These are phyloP conservation scores for Brachionus plicatilis DNA, from an alignment of 1,140 invertebrate species.

Conservation along the genomic window DNA sequence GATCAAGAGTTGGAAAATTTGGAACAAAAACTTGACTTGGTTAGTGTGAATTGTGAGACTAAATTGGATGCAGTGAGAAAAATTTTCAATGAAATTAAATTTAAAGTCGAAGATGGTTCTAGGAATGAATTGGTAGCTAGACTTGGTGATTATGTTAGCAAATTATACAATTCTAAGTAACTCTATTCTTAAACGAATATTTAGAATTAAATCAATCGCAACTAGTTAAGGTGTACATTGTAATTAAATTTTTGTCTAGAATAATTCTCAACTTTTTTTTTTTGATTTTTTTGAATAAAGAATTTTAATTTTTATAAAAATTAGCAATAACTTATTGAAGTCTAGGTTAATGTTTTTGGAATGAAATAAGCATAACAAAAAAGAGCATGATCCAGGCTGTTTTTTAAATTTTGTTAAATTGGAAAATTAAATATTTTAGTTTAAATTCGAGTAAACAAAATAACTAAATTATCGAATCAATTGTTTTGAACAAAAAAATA, in stretches of 20 bases:
- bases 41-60: not conserved
- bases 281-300: not conserved
- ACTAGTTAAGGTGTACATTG: not conserved
- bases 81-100: not conserved
- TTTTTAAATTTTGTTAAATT: too few species aligned
- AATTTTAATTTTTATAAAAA: not conserved
- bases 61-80: not conserved
- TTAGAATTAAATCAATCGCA: not conserved
- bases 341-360: too few species aligned
- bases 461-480: too few species aligned
- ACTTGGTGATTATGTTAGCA: not conserved
- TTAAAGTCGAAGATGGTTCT: not conserved
- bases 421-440: too few species aligned
- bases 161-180: not conserved
- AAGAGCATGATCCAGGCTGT: too few species aligned
- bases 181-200: not conserved
- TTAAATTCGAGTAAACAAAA: too few species aligned
- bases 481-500: too few species aligned
- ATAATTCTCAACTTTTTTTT: not conserved
- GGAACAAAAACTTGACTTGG: not conserved
- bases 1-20: not conserved
- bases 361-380: too few species aligned
- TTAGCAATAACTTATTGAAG: too few species aligned
- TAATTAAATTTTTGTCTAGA: not conserved
- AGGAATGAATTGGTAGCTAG: not conserved